phyloP scores from a whole-genome alignment of 2,113 vertebrate genomes.

The Cyanistes caeruleus region DNA sequence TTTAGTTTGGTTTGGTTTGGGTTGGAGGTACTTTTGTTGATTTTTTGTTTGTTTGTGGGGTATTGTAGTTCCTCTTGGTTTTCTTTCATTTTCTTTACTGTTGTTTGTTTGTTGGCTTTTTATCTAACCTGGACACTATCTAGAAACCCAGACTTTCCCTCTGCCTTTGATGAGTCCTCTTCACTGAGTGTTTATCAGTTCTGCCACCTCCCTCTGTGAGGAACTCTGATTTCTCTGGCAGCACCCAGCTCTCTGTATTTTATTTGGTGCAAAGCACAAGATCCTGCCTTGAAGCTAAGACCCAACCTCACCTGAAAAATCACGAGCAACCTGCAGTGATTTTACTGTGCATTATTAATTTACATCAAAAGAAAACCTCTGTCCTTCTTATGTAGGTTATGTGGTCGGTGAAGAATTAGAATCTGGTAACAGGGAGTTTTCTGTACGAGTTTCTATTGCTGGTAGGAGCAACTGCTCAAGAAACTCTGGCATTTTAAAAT shows the following conservation, averaged over 20 bases:
- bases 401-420: not conserved
- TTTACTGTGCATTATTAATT: not conserved
- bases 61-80: not conserved
- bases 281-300: not conserved
- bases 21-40: not conserved
- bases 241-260: not conserved
- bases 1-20: not conserved
- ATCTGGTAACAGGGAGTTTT: not conserved
- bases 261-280: not conserved
- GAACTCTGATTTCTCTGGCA: not conserved
- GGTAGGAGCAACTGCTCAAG: not conserved
- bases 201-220: not conserved
- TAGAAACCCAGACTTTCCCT: not conserved
- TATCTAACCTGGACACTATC: not conserved
- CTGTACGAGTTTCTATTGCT: not conserved
- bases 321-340: not conserved
- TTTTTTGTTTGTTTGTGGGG: not conserved
- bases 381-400: fast-evolving
- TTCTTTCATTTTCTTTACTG: not conserved
- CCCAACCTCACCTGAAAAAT: not conserved
- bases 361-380: not conserved
- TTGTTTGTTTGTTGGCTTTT: not conserved
- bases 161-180: not conserved
- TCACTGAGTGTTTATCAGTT: not conserved
- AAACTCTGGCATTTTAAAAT: not conserved